A percentile compares a stretch with the other conserved stretches of the same genome.
Conservation (phyloP, 2,888 invertebrate genomes). For the Melanostoma mellinum region DNA sequence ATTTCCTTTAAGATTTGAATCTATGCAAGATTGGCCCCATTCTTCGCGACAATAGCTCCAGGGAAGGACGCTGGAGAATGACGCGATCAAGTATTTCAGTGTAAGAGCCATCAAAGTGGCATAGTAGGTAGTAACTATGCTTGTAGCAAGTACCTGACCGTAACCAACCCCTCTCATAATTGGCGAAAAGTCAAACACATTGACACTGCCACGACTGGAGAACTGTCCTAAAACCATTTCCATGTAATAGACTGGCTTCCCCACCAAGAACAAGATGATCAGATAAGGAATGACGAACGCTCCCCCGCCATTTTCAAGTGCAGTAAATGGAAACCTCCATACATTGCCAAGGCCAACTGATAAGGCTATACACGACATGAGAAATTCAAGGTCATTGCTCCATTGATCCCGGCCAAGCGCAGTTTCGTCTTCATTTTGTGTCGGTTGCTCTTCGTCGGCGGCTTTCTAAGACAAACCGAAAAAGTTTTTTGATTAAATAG, state of each 20-base stretch:
- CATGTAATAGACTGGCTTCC: constrained; percentile 88
- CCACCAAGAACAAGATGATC: constrained; percentile 85
- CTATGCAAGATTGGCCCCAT: constrained; percentile 36
- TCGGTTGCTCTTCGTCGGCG: background rate
- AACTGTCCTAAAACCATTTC: constrained; percentile 90
- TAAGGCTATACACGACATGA: constrained; percentile 84
- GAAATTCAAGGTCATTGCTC: constrained; percentile 85
- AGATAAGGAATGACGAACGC: constrained; percentile 87
- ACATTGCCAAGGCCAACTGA: constrained; percentile 87
- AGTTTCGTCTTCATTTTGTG: constrained; percentile 12
- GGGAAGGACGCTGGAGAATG: constrained; percentile 82
- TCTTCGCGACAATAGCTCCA: constrained; percentile 47
- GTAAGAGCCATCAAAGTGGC: constrained; percentile 87
- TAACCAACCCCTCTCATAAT: constrained; percentile 86
- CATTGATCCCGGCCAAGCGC: constrained; percentile 82
- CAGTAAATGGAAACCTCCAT: constrained; percentile 87
- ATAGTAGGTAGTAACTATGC: constrained; percentile 86
- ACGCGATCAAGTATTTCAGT: constrained; percentile 85
- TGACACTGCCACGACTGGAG: constrained; percentile 86
- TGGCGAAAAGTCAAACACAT: constrained; percentile 86
- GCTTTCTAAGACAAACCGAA: constrained; percentile 20
- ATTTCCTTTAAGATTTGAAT: constrained; percentile 49
- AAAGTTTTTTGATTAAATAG: background rate
- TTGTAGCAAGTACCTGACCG: constrained; percentile 84
- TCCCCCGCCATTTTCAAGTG: constrained; percentile 86